These are phyloP conservation scores for Colletes collaris DNA, from an alignment of 2,888 invertebrate species.

Conservation along the genomic window DNA sequence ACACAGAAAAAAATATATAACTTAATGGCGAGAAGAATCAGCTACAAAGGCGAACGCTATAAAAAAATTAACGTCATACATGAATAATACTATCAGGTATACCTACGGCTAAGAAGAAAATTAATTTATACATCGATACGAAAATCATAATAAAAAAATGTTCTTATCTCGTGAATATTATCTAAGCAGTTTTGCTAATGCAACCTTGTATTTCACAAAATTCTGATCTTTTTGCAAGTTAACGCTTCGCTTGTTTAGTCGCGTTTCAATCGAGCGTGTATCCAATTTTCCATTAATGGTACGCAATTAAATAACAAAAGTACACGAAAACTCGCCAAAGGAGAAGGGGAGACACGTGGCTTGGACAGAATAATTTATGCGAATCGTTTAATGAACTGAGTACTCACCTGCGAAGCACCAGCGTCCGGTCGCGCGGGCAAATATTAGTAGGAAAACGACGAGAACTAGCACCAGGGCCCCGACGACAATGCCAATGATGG, in stretches of 20 bases:
- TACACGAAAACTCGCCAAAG: slow-evolving; percentile 49
- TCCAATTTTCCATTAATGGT: not conserved
- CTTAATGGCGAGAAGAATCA: not conserved
- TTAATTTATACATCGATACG: slow-evolving; percentile 3
- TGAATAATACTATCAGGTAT: not conserved
- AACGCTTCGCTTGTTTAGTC: not conserved
- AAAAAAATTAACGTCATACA: not conserved
- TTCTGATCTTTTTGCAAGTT: not conserved
- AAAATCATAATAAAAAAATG: not conserved
- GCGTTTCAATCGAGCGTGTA: not conserved
- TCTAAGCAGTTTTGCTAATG: not conserved
- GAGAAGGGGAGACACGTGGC: slow-evolving; percentile 20
- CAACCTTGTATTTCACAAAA: not conserved
- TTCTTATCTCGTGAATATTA: not conserved
- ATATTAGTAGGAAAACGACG: slow-evolving; percentile 87
- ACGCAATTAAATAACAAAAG: slow-evolving; percentile 20
- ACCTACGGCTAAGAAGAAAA: not conserved
- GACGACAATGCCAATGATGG: slow-evolving; percentile 91
- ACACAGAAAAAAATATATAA: not conserved
- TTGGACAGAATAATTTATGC: slow-evolving; percentile 3
- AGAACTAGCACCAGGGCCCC: slow-evolving; percentile 88
- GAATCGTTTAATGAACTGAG: slow-evolving; percentile 33
- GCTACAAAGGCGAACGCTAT: not conserved
- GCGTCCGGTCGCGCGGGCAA: slow-evolving; percentile 91
- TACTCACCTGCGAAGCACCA: slow-evolving; percentile 95